A percentile compares a stretch with the other conserved stretches of the same genome.
Evolutionary conservation across 2,797 vertebrate species (phyloP).

Genomic region (Microctenopoma lineatum): DNA sequence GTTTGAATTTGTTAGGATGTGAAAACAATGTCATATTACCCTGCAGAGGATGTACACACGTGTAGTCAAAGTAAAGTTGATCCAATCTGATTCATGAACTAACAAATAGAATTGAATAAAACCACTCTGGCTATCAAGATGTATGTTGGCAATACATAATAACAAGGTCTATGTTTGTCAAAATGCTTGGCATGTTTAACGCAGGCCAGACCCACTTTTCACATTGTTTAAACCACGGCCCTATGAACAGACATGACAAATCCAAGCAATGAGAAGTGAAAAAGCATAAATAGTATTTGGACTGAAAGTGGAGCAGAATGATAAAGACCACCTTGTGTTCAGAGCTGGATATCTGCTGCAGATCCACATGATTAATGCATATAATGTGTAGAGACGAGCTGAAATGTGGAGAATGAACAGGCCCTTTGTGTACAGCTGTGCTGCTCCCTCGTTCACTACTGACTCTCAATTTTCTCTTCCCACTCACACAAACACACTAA

Average conservation of each 20-base stretch:
- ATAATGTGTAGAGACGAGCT: conserved; percentile 44
- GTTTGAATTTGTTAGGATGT: conserved; percentile 29
- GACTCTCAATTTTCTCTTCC: conserved; percentile 53
- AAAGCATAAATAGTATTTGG: conserved; percentile 1
- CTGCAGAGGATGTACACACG: not conserved
- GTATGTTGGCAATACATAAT: not conserved
- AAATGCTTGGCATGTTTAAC: not conserved
- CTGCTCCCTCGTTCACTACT: conserved; percentile 46
- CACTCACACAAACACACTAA: conserved; percentile 43
- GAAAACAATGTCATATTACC: conserved; percentile 7
- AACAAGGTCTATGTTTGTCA: not conserved
- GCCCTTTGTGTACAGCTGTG: conserved; percentile 80
- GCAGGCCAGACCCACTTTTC: not conserved
- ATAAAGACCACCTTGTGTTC: conserved; percentile 46
- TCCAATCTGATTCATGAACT: not conserved
- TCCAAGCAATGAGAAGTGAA: not conserved
- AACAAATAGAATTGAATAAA: not conserved
- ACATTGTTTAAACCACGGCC: not conserved
- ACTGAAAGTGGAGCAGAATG: conserved; percentile 10
- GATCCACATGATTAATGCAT: conserved; percentile 43
- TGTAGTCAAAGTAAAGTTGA: not conserved
- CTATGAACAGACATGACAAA: not conserved
- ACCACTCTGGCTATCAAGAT: not conserved
- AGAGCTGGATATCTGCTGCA: conserved; percentile 62
- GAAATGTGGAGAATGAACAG: conserved; percentile 66